Evolutionary conservation across 1,140 invertebrate species (phyloP).

Genomic region (Thaumetopoea pityocampa): DNA sequence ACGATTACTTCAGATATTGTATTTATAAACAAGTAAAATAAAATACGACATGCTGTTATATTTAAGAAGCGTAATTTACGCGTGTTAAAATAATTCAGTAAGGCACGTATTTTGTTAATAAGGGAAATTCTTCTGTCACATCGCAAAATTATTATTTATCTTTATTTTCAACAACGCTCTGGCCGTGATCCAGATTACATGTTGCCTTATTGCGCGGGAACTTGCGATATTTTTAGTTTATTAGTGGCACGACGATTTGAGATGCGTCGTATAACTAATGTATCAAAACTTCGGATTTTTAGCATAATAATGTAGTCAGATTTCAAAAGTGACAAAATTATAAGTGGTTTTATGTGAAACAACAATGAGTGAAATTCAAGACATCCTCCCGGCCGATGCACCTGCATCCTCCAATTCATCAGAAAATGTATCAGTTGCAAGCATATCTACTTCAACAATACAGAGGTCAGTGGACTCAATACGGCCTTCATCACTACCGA

Average conservation of each 20-base stretch:
- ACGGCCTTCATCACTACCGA: slow-evolving; percentile 53
- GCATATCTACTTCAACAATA: slow-evolving; percentile 42
- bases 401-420: slow-evolving; percentile 45
- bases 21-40: slow-evolving; percentile 8
- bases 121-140: background rate
- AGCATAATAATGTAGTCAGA: slow-evolving; percentile 27
- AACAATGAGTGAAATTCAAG: slow-evolving; percentile 64
- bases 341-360: slow-evolving; percentile 45
- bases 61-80: slow-evolving; percentile 8
- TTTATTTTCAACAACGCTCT: slow-evolving; percentile 45
- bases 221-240: slow-evolving; percentile 69
- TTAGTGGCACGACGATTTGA: slow-evolving; percentile 46
- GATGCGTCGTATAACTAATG: slow-evolving; percentile 30
- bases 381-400: slow-evolving; percentile 26
- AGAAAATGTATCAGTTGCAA: slow-evolving; percentile 44
- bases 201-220: slow-evolving; percentile 68
- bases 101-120: slow-evolving; percentile 8
- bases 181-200: slow-evolving; percentile 71
- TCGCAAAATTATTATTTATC: slow-evolving; percentile 33
- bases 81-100: slow-evolving; percentile 9
- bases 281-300: slow-evolving; percentile 22
- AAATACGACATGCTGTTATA: slow-evolving; percentile 7
- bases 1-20: slow-evolving; percentile 15
- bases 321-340: slow-evolving; percentile 17
- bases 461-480: slow-evolving; percentile 31